These are phyloP conservation scores for Ceratosolen solmsi DNA, from an alignment of 1,140 invertebrate species.

Conservation along the genomic window DNA sequence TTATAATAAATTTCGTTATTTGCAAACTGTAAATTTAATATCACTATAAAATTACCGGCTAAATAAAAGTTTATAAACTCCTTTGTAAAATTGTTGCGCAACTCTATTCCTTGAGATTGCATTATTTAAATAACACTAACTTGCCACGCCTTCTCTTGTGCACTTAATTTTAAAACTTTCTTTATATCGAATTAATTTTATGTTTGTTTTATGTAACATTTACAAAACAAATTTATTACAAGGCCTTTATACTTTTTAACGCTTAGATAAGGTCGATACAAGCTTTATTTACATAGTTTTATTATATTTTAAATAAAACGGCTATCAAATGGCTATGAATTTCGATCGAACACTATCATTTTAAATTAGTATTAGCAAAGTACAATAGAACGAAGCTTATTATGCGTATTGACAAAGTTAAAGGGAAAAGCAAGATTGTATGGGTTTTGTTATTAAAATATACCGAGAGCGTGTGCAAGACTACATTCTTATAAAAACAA, in stretches of 20 bases:
- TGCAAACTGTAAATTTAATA: neutral
- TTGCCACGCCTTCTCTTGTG: neutral
- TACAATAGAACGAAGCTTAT: neutral
- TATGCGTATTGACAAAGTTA: too few relatives aligned
- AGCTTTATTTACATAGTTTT: neutral
- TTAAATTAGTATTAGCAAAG: neutral
- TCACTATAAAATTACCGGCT: neutral
- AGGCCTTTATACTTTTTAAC: neutral
- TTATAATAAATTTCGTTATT: neutral
- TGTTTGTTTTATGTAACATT: neutral
- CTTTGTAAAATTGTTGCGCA: neutral
- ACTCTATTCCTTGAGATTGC: neutral
- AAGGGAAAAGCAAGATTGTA: too few relatives aligned
- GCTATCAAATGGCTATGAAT: neutral
- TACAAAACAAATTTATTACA: neutral
- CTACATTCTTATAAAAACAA: too few relatives aligned
- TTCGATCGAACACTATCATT: neutral
- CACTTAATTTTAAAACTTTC: neutral
- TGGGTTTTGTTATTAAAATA: too few relatives aligned
- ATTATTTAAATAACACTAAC: conserved; percentile 7
- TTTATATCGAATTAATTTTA: conserved; percentile 16
- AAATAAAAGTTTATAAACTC: neutral
- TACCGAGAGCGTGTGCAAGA: too few relatives aligned
- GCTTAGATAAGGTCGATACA: neutral
- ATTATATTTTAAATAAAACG: too few relatives aligned